These are phyloP conservation scores for Petroica traversi DNA, from an alignment of 2,113 vertebrate species.

Conservation along the genomic window DNA sequence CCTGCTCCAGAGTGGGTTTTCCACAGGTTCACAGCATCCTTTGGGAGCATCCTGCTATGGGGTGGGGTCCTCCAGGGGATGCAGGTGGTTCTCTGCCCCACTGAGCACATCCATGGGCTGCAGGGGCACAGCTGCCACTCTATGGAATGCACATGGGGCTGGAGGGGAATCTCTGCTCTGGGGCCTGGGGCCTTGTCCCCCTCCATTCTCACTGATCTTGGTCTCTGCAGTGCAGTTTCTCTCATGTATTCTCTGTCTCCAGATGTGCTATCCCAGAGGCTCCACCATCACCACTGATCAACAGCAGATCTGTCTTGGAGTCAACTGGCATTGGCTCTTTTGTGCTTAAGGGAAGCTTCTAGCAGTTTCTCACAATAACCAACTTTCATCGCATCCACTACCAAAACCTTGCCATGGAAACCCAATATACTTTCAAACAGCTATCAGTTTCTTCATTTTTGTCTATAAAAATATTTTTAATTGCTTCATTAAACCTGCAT, in stretches of 20 bases:
- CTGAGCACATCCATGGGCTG: rapidly evolving
- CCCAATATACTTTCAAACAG: neutral
- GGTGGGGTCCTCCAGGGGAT: neutral
- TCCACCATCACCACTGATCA: neutral
- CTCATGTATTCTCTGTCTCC: neutral
- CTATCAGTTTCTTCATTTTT: neutral
- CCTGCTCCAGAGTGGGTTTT: neutral
- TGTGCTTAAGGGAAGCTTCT: neutral
- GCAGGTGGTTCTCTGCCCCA: neutral
- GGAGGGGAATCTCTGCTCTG: neutral
- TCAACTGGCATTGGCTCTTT: neutral
- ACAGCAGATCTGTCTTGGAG: neutral
- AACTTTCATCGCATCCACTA: neutral
- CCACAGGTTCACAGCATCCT: neutral
- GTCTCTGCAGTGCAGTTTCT: neutral
- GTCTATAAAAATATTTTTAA: neutral
- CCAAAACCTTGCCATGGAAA: neutral
- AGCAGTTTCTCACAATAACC: neutral
- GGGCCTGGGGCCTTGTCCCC: rapidly evolving
- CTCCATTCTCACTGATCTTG: neutral
- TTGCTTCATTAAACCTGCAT: neutral
- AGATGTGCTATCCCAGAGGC: rapidly evolving
- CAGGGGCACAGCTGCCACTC: neutral
- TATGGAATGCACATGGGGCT: rapidly evolving
- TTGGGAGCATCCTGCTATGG: neutral